Evolutionary conservation across 2,113 vertebrate genomes (phyloP).

Genomic region (Seriola aureovittata): DNA sequence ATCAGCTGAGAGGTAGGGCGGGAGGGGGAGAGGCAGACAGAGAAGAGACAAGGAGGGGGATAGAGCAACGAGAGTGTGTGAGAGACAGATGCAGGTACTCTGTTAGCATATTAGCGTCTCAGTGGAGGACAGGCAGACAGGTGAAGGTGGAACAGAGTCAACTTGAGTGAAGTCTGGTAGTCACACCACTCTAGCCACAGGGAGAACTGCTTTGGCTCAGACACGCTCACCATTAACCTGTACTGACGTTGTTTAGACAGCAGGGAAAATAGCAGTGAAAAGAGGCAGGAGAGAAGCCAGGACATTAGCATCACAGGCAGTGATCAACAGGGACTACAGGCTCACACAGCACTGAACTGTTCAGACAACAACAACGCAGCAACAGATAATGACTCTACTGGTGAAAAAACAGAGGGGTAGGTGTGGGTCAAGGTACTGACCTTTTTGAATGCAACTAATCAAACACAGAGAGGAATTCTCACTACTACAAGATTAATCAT

Average conservation of each 20-base stretch:
- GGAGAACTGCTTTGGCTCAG: constrained; percentile 55
- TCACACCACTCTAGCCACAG: constrained; percentile 25
- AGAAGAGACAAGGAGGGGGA: not conserved
- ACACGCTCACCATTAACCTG: constrained; percentile 55
- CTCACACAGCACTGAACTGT: constrained; percentile 7
- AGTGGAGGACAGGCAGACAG: constrained; percentile 46
- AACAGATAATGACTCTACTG: constrained; percentile 23
- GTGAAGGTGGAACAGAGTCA: constrained; percentile 51
- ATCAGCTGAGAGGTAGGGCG: not conserved
- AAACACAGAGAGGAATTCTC: not conserved
- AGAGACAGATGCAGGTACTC: constrained; percentile 36
- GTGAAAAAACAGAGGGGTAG: constrained; percentile 13
- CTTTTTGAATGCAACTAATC: constrained; percentile 24
- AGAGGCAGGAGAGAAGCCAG: constrained; percentile 8
- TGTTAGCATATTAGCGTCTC: constrained; percentile 50
- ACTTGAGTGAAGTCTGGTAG: constrained; percentile 37
- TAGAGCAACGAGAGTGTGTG: not conserved
- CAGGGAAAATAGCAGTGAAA: constrained; percentile 24
- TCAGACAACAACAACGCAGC: constrained; percentile 12
- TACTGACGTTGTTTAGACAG: constrained; percentile 62
- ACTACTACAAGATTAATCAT: constrained; percentile 12
- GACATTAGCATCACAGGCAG: constrained; percentile 37
- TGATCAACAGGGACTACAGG: constrained; percentile 24
- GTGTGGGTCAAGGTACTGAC: not conserved
- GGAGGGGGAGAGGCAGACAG: not conserved